These are phyloP conservation scores for Hedychridium roseum DNA, from an alignment of 2,888 invertebrate genomes.

Conservation along the genomic window DNA sequence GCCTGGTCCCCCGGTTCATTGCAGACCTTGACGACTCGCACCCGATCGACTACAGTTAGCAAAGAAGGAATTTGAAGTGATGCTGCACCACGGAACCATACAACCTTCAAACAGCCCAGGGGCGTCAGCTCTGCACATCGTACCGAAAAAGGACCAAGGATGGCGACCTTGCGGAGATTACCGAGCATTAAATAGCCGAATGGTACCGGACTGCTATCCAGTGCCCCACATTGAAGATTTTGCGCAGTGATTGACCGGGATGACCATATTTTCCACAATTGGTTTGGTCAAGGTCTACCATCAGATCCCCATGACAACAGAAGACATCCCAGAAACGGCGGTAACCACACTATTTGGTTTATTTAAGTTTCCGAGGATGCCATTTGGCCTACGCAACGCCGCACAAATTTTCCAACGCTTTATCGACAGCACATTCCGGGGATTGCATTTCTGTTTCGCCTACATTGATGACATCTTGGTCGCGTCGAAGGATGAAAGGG, in stretches of 20 bases:
- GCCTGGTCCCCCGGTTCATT: constrained; percentile 44
- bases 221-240: constrained; percentile 9
- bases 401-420: constrained; percentile 45
- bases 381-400: no score
- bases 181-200: not conserved
- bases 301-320: not conserved
- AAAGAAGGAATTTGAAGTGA: constrained; percentile 42
- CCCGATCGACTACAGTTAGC: constrained; percentile 42
- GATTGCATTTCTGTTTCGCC: constrained; percentile 44
- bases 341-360: constrained; percentile 37
- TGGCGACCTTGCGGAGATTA: constrained; percentile 7
- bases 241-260: constrained; percentile 3
- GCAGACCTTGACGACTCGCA: constrained; percentile 42
- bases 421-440: constrained; percentile 46
- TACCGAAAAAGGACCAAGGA: constrained; percentile 43
- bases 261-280: constrained; percentile 6
- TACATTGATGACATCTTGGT: constrained; percentile 55
- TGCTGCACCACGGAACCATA: constrained; percentile 41
- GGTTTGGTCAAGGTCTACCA: constrained; percentile 4
- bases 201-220: not conserved
- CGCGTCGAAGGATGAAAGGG: constrained; percentile 5
- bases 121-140: no score
- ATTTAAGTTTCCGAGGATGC: no score
- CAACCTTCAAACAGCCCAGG: no score
- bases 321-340: constrained; percentile 9